A percentile compares a stretch with the other conserved stretches of the same genome.
Conservation (phyloP, 1,140 invertebrate species). For the Myzus persicae region DNA sequence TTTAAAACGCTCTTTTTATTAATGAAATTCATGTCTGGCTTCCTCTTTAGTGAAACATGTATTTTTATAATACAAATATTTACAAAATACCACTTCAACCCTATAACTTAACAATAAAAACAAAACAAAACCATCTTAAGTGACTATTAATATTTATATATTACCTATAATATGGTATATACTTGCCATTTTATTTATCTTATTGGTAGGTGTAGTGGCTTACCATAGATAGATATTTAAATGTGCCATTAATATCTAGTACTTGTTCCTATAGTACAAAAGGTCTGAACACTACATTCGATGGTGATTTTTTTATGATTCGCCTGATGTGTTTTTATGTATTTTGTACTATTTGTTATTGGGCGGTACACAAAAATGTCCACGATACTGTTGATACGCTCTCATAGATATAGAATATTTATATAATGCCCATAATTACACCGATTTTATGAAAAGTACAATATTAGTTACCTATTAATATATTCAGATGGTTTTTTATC, state of each 20-base stretch:
- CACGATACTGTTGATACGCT: neutral
- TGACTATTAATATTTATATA: too few species aligned
- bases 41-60: neutral
- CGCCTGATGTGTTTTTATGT: neutral
- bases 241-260: too few species aligned
- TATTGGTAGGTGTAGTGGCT: too few species aligned
- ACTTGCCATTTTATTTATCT: too few species aligned
- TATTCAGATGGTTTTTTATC: neutral
- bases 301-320: neutral
- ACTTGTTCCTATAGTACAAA: neutral
- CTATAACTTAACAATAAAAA: neutral
- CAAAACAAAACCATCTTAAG: neutral
- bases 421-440: neutral
- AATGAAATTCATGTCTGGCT: neutral
- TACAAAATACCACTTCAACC: too few species aligned
- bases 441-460: neutral
- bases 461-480: constrained; percentile 1
- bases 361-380: neutral
- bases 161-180: too few species aligned
- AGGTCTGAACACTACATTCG: neutral
- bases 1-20: neutral
- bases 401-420: neutral
- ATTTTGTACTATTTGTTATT: neutral
- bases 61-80: too few species aligned
- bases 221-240: neutral